phyloP scores from a whole-genome alignment of 2,797 vertebrate genomes.

The Benthosema pterotum region DNA sequence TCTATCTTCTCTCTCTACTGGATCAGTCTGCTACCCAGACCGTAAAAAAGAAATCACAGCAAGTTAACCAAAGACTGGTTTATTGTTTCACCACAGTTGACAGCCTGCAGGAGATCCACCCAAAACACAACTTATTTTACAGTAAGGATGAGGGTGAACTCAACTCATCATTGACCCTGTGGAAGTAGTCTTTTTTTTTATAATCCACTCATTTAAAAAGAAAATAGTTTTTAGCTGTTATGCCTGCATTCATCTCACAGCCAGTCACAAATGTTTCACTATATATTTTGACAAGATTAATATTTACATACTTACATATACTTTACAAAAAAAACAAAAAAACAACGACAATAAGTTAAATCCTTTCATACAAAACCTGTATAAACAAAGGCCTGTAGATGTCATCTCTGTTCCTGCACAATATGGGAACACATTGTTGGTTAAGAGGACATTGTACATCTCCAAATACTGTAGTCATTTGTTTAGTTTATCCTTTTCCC shows the following conservation, averaged over 20 bases:
- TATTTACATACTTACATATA: constrained; percentile 77
- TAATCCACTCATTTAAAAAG: constrained; percentile 39
- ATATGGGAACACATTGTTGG: constrained; percentile 9
- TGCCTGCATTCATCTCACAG: constrained; percentile 46
- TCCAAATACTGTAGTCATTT: constrained; percentile 42
- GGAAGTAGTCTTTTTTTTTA: constrained; percentile 31
- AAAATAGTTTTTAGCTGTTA: constrained; percentile 44
- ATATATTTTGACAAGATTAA: constrained; percentile 46
- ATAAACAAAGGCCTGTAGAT: constrained; percentile 55
- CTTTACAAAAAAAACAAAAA: constrained; percentile 41
- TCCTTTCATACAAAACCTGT: constrained; percentile 72
- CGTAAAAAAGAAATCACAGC: constrained; percentile 26
- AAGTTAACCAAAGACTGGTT: constrained; percentile 4
- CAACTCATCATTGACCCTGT: constrained; percentile 26
- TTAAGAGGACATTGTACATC: constrained; percentile 42
- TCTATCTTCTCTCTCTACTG: constrained; percentile 22
- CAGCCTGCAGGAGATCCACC: constrained; percentile 47
- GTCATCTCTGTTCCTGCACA: constrained; percentile 45
- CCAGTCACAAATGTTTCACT: constrained; percentile 51
- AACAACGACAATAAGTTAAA: constrained; percentile 80
- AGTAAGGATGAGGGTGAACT: constrained; percentile 44
- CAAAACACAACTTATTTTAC: constrained; percentile 37
- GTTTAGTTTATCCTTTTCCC: constrained; percentile 6
- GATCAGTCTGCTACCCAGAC: constrained; percentile 22
- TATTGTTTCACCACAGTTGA: constrained; percentile 47